These are phyloP conservation scores for Callorhinus ursinus DNA, from an alignment of 2,113 vertebrate genomes.

Conservation along the genomic window DNA sequence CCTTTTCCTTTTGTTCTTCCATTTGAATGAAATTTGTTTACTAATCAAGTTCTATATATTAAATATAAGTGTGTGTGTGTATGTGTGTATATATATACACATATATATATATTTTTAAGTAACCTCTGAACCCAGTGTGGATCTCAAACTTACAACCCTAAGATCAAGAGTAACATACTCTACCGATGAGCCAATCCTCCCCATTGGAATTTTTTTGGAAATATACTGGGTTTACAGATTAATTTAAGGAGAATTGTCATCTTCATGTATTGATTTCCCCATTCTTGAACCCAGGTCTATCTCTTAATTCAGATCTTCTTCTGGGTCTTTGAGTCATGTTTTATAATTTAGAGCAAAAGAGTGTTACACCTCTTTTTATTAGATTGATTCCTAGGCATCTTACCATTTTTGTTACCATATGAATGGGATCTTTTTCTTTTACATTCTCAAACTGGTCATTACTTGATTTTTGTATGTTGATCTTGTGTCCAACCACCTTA, in stretches of 20 bases:
- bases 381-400: background rate
- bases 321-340: background rate
- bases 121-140: background rate
- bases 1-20: background rate
- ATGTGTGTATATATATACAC: too few species aligned
- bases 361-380: background rate
- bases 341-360: background rate
- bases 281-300: background rate
- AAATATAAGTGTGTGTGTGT: background rate
- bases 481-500: background rate
- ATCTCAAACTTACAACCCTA: background rate
- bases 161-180: background rate
- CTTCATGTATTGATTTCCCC: background rate
- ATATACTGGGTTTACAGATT: background rate
- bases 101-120: background rate
- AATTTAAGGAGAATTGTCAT: background rate
- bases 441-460: background rate
- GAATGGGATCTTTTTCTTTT: background rate
- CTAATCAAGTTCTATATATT: background rate
- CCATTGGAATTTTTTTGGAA: background rate
- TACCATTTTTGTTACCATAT: conserved; percentile 6
- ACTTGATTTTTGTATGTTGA: conserved; percentile 1
- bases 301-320: background rate
- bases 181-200: background rate
- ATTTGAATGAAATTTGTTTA: background rate